phyloP scores from a whole-genome alignment of 2,888 invertebrate species.

The Drosophila vallismaia region DNA sequence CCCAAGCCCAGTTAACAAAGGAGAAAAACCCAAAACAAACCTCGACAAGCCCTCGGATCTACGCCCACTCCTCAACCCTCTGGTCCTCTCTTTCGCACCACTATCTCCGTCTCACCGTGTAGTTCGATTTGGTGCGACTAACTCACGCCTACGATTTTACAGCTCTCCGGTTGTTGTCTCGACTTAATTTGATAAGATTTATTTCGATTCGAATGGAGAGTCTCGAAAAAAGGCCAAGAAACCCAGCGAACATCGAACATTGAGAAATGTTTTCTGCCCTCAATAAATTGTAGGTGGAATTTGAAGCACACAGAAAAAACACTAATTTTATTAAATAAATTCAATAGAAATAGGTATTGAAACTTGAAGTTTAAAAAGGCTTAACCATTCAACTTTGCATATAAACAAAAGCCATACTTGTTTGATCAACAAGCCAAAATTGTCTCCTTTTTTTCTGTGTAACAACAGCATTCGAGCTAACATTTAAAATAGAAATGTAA shows the following conservation, averaged over 20 bases:
- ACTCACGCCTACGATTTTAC: constrained; percentile 44
- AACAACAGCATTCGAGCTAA: constrained; percentile 38
- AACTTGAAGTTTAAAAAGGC: not conserved
- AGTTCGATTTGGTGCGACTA: constrained; percentile 46
- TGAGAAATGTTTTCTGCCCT: constrained; percentile 50
- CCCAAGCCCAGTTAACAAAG: constrained; percentile 38
- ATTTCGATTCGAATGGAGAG: constrained; percentile 63
- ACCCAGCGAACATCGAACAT: constrained; percentile 46
- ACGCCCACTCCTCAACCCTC: constrained; percentile 30
- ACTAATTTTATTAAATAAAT: not conserved
- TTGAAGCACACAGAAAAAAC: not conserved
- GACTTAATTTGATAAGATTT: constrained; percentile 79
- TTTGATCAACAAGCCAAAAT: not conserved
- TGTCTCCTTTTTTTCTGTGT: not conserved
- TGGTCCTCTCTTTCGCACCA: not conserved
- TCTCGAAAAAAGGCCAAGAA: constrained; percentile 62
- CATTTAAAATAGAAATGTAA: constrained; percentile 71
- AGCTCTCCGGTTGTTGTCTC: constrained; percentile 48
- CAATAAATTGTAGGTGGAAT: constrained; percentile 48
- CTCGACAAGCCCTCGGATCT: constrained; percentile 63
- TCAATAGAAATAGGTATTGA: not conserved
- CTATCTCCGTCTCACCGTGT: not conserved
- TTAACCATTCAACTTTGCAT: not conserved
- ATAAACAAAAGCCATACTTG: not conserved
- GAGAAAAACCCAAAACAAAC: constrained; percentile 46